A percentile compares a stretch with the other conserved stretches of the same genome.
Conservation (phyloP, 2,113 vertebrate species). For the Manacus vitellinus region DNA sequence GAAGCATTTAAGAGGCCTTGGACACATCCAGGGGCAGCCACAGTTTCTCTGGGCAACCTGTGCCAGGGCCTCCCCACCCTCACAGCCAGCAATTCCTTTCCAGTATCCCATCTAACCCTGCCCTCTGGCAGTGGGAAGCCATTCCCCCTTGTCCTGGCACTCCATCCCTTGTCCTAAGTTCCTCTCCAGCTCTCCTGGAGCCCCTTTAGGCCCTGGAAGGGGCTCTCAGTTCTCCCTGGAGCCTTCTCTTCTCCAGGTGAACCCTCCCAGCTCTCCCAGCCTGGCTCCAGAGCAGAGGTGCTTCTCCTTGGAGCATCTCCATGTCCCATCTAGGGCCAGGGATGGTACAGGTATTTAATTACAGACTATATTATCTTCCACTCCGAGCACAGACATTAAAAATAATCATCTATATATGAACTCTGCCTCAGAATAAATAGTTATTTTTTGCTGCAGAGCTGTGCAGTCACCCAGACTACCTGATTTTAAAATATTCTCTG, state of each 20-base stretch:
- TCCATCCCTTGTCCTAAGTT: background rate
- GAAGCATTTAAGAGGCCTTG: background rate
- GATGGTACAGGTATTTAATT: background rate
- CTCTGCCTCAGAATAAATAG: background rate
- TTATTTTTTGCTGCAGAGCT: background rate
- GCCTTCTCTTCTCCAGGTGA: accelerated
- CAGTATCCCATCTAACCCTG: background rate
- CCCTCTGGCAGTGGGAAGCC: background rate
- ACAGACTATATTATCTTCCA: background rate
- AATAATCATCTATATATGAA: background rate
- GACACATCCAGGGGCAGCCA: background rate
- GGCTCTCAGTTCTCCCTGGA: background rate
- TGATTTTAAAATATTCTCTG: background rate
- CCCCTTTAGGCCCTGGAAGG: accelerated
- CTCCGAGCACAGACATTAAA: background rate
- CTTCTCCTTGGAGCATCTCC: background rate
- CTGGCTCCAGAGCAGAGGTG: background rate
- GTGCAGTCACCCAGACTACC: background rate
- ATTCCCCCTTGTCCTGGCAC: background rate
- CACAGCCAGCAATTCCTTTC: background rate
- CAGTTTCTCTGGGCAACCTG: accelerated
- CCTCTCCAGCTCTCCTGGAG: background rate
- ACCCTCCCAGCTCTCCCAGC: background rate
- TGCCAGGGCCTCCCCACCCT: accelerated
- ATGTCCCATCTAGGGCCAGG: accelerated